A percentile compares a stretch with the other conserved stretches of the same genome.
Evolutionary conservation across 2,113 vertebrate species (phyloP).

Genomic region (Cyanistes caeruleus): DNA sequence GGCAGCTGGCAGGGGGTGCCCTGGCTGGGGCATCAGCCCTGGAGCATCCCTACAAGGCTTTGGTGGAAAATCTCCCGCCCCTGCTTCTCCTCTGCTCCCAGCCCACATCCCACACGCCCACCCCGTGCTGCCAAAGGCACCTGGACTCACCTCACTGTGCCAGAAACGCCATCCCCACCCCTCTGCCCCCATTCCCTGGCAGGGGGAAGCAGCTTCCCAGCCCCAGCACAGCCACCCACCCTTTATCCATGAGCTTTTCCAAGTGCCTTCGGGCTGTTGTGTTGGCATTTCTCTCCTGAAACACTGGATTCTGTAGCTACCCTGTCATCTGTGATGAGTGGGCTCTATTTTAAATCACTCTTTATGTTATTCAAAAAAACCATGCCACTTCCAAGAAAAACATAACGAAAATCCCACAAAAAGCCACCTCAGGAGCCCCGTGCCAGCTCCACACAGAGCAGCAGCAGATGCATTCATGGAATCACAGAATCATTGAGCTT

Average conservation of each 20-base stretch:
- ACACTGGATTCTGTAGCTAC: neutral
- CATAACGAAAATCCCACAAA: neutral
- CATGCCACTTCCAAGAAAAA: neutral
- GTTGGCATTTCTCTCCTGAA: neutral
- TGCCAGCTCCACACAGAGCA: neutral
- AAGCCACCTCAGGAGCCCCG: neutral
- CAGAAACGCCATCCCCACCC: neutral
- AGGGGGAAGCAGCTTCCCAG: neutral
- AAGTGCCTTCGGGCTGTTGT: neutral
- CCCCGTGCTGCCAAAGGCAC: neutral
- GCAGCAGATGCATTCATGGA: neutral
- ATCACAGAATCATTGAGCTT: neutral
- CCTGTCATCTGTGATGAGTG: neutral
- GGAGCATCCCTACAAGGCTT: neutral
- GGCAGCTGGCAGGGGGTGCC: neutral
- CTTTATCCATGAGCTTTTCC: neutral
- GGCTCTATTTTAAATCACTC: neutral
- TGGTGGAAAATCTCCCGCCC: accelerated
- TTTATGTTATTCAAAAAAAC: neutral
- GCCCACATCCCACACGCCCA: neutral
- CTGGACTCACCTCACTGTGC: accelerated
- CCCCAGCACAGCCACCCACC: neutral
- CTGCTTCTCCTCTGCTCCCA: neutral
- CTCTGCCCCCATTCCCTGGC: neutral
- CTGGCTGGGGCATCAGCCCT: neutral